Evolutionary conservation across 2,797 vertebrate genomes (phyloP).

Genomic region (Pyrocephalus nanus): DNA sequence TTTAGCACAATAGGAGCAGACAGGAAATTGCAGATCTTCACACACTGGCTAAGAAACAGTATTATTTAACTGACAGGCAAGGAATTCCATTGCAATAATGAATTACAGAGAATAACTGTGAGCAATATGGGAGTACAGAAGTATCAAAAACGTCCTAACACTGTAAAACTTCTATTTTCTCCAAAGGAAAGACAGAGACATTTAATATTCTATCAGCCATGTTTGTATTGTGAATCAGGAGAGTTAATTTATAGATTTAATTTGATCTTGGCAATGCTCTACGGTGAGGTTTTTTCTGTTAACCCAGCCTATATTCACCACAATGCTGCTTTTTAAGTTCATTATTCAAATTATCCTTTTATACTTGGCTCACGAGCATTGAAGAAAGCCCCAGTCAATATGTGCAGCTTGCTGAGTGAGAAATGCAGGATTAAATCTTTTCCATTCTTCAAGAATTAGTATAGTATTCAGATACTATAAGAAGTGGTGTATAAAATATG

Average conservation of each 20-base stretch:
- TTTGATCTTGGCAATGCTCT: background rate
- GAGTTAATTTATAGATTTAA: background rate
- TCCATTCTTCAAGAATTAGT: background rate
- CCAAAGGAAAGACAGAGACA: background rate
- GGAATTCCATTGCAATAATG: slow-evolving; percentile 7
- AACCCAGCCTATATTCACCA: background rate
- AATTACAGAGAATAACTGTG: slow-evolving; percentile 52
- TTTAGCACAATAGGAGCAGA: slow-evolving; percentile 51
- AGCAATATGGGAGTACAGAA: background rate
- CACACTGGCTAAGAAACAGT: slow-evolving; percentile 11
- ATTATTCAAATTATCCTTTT: background rate
- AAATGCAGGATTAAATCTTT: background rate
- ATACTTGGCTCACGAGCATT: background rate
- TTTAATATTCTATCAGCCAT: background rate
- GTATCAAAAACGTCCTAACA: background rate
- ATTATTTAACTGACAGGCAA: slow-evolving; percentile 52
- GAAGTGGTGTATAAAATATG: background rate
- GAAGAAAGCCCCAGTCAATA: background rate
- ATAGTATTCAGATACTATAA: background rate
- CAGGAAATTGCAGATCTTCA: slow-evolving; percentile 60
- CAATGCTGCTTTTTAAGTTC: background rate
- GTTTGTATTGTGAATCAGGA: background rate
- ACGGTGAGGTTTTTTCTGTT: background rate
- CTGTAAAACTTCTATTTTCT: background rate
- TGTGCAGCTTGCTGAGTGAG: background rate